Evolutionary conservation across 2,113 vertebrate species (phyloP), one percentile per base, ranked within the genome.

Genomic region (Dermatemys mawii): DNA sequence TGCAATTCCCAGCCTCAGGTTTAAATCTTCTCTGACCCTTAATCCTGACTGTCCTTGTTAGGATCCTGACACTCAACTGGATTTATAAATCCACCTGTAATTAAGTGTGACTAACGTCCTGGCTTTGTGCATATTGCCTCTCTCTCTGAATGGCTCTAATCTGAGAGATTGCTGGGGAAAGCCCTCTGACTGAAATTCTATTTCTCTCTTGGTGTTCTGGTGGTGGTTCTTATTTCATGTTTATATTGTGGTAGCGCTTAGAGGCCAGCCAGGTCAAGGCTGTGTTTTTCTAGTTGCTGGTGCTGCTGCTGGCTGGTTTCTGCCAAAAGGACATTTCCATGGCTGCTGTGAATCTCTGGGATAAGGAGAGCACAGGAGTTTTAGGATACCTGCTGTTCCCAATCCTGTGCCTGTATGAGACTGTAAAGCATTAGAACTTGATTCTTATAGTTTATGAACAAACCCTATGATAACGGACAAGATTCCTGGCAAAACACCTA

Each of bases 231-330:
- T 73, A 19, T 32, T 83, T n/a, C 17, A 38, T 29, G 3, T 46
- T 80, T 48, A 55, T 14, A 26, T 60, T 70, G 41, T 0, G 14
- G 1, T 29, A 76, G 29, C 35, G 29, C 41, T 21, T 44, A 2
- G 9, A 88, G 89, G 41, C 27, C 35, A 83, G 14, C 44, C 17
- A 49, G 0, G 2, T 19, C 6, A 0, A 32, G 3, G 4, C 3
- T 60, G 41, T 41, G 46, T 85, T 88, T 87, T 50, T 11, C 21
- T 9, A 44, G 5, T 8, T 90, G n/a, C 48, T 29, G 51, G 22
- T 46, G 2, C 48, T 0, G 0, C 32, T 67, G 41, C 27, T 14
- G 27, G 1, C 2, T 89, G 35, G 0, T 49, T 84, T 89, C 35
- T 93, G 19, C 35, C 78, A 85, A 32, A 4, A 4, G 35, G 76